Percentiles rank a stretch among this genome's conserved stretches.
These are phyloP conservation scores for Chaenogobius annularis DNA, from an alignment of 2,113 vertebrate species.

Conservation along the genomic window DNA sequence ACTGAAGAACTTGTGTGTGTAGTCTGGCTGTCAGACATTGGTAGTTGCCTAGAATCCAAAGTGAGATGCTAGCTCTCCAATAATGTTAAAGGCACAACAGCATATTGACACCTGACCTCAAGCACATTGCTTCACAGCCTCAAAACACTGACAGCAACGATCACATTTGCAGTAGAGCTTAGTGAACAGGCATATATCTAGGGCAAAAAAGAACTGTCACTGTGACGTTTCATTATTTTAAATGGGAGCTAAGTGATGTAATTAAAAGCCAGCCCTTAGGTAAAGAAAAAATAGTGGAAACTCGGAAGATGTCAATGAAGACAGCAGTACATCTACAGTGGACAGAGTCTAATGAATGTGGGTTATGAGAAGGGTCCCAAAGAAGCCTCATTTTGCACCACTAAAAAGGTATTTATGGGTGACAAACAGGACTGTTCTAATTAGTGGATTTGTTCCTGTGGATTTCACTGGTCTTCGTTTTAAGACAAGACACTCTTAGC, in stretches of 20 bases:
- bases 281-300: slow-evolving; percentile 19
- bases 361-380: slow-evolving; percentile 72
- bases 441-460: background rate
- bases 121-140: background rate
- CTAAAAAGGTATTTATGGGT: background rate
- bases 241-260: no score
- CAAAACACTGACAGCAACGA: background rate
- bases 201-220: background rate
- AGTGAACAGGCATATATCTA: no score
- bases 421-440: background rate
- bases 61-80: no score
- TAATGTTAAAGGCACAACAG: background rate
- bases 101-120: background rate
- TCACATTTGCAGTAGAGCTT: no score
- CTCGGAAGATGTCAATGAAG: slow-evolving; percentile 47
- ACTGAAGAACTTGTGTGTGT: no score
- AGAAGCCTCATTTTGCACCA: slow-evolving; percentile 70
- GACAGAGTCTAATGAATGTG: slow-evolving; percentile 68
- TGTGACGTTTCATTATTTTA: no score
- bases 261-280: background rate
- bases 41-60: no score
- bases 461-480: background rate
- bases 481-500: background rate
- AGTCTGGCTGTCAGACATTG: no score
- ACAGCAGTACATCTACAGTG: slow-evolving; percentile 51